Base-by-base conservation (phyloP, 2,797 vertebrate species). In the Silurus aristotelis region DNA sequence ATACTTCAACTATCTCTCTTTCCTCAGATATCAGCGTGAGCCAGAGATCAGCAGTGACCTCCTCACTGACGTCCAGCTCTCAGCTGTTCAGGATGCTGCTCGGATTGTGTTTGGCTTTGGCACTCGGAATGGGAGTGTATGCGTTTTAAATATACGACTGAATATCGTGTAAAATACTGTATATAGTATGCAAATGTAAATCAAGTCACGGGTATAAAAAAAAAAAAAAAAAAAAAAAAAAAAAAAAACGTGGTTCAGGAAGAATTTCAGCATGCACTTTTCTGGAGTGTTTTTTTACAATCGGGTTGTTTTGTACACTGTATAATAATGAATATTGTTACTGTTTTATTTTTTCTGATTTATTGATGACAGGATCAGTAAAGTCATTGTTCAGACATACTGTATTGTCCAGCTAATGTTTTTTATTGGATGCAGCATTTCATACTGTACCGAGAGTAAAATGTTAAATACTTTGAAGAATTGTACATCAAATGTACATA, bases 51-150 rank as follows among this genome's bases (percentile, higher is more conserved):
- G 75, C 48, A 1, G 83, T 89, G 22, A 88, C 87, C 63, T 56
- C 89, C 3, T 80, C 88, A 2, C 64, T 91, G 38, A 80, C 61
- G 63, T 82, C 83, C 0, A 88, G 86, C 0, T 92, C 95, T 0
- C 70, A 75, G 63, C 86, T 97, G 27, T 13, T 97, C 84, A 95
- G 93, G 64, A 95, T 96, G 95, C 84, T 96, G 12, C 90, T 98
- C 20, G 97, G 94, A 0, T 88, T 97, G 75, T 93, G 95, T 81
- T 94, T 97, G 77, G 92, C 96, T n/a, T 89, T 96, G 89, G 94
- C 93, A 1, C 93, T 98, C 4, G 94, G 93, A 0, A 71, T 97
- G 90, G 97, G 96, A 83, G 90, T 97, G 48, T 98, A 97, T 19
- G 91, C 91, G 77, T 89, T 94, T 61, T 96, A 87, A 80, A 38